phyloP scores from a whole-genome alignment of 2,113 vertebrate genomes.

The Megatriorchis doriae region DNA sequence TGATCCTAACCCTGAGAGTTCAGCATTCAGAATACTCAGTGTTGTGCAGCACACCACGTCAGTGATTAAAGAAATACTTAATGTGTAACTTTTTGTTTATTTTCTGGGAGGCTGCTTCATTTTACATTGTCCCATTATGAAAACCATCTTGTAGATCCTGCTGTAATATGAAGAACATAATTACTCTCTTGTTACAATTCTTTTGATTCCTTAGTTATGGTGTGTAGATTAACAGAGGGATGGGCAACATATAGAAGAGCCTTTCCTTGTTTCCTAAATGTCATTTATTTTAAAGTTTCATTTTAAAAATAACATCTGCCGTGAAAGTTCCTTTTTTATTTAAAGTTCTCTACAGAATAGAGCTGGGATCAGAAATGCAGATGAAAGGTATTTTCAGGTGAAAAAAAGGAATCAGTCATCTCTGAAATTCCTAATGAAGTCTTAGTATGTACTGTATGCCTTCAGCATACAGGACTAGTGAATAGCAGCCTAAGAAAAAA shows the following conservation, averaged over 20 bases:
- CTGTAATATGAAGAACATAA: neutral
- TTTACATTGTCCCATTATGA: neutral
- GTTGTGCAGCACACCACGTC: no score
- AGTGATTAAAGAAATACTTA: neutral
- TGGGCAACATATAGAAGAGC: neutral
- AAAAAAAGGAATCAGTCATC: neutral
- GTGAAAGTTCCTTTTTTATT: neutral
- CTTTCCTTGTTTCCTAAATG: neutral
- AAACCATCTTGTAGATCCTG: neutral
- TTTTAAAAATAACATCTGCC: neutral
- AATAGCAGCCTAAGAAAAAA: slow-evolving; percentile 35
- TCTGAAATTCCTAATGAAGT: slow-evolving; percentile 22
- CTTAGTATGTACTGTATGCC: neutral
- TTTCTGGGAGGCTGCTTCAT: neutral
- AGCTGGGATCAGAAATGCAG: neutral
- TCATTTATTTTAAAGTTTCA: neutral
- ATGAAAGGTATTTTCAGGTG: neutral
- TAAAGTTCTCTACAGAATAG: neutral
- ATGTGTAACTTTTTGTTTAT: neutral
- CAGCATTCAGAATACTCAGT: neutral
- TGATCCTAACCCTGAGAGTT: neutral
- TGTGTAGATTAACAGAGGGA: neutral
- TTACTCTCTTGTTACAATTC: neutral
- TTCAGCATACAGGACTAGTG: neutral
- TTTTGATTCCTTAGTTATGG: neutral